Conservation (phyloP, 37 sponge, comb jelly and placozoan species). For the Halisarca cf. caerulea region DNA sequence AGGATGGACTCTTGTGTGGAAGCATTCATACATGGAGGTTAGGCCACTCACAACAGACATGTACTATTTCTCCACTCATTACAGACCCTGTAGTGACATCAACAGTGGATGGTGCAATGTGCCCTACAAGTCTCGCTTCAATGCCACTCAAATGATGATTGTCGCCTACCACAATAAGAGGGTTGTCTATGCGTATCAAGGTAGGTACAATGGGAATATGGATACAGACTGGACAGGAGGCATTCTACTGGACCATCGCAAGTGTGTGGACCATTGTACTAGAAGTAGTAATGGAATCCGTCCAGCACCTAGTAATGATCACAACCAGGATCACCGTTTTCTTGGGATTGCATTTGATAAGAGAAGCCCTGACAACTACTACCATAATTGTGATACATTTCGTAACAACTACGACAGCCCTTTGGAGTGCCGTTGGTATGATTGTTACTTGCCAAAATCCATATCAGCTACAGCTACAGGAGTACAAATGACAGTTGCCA, state of each 20-base stretch:
- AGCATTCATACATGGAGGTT: conserved; percentile 29
- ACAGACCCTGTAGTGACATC: background rate
- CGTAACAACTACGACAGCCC: background rate
- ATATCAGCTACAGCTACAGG: background rate
- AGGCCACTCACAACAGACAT: conserved; percentile 30
- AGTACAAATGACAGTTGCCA: conserved; percentile 9
- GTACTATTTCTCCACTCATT: conserved; percentile 25
- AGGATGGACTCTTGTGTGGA: conserved; percentile 47
- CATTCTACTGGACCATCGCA: conserved; percentile 13
- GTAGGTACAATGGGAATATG: conserved; percentile 23
- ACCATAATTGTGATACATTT: conserved; percentile 25
- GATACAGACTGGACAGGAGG: conserved; percentile 35
- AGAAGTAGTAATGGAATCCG: background rate
- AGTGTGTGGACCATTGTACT: conserved; percentile 22
- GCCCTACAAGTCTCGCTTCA: conserved; percentile 22
- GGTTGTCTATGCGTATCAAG: conserved; percentile 19
- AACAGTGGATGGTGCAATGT: conserved; percentile 39
- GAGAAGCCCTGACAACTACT: background rate
- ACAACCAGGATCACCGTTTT: background rate
- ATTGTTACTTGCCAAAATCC: background rate
- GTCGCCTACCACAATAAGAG: conserved; percentile 27
- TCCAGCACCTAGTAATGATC: conserved; percentile 23
- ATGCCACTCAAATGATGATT: conserved; percentile 32
- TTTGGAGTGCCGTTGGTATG: conserved; percentile 6
- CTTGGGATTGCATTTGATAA: conserved; percentile 38